phyloP scores from a whole-genome alignment of 2,113 vertebrate genomes.

The Tympanuchus pallidicinctus region DNA sequence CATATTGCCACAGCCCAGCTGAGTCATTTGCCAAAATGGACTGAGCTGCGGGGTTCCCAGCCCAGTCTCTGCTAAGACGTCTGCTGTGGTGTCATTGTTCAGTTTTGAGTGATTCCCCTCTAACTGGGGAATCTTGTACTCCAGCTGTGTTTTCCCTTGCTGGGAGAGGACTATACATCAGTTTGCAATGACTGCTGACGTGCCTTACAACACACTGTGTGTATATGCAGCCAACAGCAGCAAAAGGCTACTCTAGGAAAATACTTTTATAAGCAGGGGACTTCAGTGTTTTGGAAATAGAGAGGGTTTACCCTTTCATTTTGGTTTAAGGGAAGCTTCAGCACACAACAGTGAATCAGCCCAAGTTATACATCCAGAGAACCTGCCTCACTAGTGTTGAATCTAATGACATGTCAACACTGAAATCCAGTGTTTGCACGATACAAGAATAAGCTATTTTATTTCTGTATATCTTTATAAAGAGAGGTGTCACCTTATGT shows the following conservation, averaged over 20 bases:
- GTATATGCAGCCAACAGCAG: neutral
- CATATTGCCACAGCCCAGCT: neutral
- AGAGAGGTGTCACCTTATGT: neutral
- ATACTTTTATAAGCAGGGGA: neutral
- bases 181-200: neutral
- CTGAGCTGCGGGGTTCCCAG: neutral
- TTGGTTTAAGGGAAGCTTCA: neutral
- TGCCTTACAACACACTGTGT: neutral
- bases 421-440: neutral
- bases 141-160: neutral
- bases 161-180: neutral
- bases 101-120: neutral
- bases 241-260: neutral
- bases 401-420: neutral
- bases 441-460: neutral
- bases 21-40: neutral
- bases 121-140: neutral
- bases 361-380: neutral
- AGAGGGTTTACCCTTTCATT: neutral
- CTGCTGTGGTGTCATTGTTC: fast-evolving
- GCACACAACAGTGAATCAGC: neutral
- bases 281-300: neutral
- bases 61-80: neutral
- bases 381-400: neutral
- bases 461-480: neutral